These are phyloP conservation scores for Agrenia bidenticulata DNA, from an alignment of 2,888 invertebrate genomes.

Conservation along the genomic window DNA sequence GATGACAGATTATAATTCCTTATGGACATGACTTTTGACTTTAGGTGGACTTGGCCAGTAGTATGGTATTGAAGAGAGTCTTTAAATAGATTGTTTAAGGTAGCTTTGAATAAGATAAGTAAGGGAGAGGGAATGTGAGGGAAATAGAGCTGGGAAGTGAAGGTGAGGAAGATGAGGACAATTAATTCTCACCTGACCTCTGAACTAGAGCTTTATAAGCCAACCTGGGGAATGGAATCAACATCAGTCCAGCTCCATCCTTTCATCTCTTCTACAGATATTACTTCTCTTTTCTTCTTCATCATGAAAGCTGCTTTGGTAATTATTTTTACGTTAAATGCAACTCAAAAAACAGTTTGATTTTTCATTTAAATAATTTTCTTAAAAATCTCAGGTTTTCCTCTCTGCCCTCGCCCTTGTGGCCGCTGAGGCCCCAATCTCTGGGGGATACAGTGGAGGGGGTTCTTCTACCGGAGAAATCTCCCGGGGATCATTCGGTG, in stretches of 20 bases:
- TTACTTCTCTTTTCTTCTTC: neutral
- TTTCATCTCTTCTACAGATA: neutral
- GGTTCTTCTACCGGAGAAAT: no score
- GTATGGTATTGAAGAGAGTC: no score
- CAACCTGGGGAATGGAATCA: neutral
- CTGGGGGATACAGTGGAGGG: neutral
- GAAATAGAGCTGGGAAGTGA: neutral
- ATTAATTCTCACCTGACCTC: neutral
- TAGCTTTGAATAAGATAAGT: no score
- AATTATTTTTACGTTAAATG: neutral
- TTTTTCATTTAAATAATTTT: neutral
- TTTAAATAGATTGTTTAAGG: no score
- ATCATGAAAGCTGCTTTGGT: slow-evolving; percentile 7
- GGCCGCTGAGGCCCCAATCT: neutral
- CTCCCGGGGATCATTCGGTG: neutral
- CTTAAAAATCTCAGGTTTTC: neutral
- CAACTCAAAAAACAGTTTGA: neutral
- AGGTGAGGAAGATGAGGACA: neutral
- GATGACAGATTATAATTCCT: no score
- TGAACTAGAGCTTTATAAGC: slow-evolving; percentile 5
- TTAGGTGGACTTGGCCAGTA: no score
- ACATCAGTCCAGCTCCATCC: neutral
- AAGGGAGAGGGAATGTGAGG: no score
- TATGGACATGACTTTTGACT: no score
- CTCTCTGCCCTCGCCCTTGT: neutral